These are phyloP conservation scores for Chrysaora quinquecirrha DNA, from an alignment of 30 jellyfish, hydroid and myxozoan genomes.

Conservation along the genomic window DNA sequence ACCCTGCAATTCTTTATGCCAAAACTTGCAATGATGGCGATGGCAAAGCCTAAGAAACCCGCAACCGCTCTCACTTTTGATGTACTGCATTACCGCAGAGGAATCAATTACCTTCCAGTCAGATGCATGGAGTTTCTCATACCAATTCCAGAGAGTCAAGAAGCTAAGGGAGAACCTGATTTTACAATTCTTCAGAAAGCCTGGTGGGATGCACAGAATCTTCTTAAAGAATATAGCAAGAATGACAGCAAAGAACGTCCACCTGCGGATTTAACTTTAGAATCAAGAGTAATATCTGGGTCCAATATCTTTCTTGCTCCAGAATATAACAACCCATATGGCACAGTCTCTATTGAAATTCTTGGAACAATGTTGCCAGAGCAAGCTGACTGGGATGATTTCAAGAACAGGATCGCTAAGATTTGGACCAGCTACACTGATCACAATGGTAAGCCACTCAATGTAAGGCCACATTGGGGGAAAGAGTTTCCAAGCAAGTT, in stretches of 20 bases:
- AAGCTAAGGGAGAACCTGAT: background rate
- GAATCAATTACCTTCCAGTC: slow-evolving; percentile 3
- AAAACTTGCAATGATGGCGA: background rate
- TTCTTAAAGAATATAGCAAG: background rate
- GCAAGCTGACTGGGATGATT: background rate
- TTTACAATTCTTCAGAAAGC: background rate
- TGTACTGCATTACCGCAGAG: slow-evolving; percentile 17
- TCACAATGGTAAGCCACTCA: background rate
- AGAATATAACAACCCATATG: background rate
- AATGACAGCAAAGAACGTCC: background rate
- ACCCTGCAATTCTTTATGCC: background rate
- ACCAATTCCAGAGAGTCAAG: background rate
- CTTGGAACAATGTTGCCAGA: slow-evolving; percentile 10
- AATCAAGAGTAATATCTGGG: background rate
- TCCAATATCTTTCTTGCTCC: slow-evolving; percentile 9
- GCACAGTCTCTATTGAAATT: slow-evolving; percentile 15
- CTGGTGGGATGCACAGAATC: background rate
- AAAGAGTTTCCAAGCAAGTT: background rate
- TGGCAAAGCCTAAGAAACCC: background rate
- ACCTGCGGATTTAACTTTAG: background rate
- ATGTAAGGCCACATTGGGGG: background rate
- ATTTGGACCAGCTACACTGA: background rate
- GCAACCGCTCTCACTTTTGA: slow-evolving; percentile 5
- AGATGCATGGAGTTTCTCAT: slow-evolving; percentile 16
- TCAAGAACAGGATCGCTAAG: slow-evolving; percentile 1